Percentiles rank a stretch among this genome's conserved stretches.
These are phyloP conservation scores for Megathymus violae DNA, from an alignment of 1,140 invertebrate genomes.

Conservation along the genomic window DNA sequence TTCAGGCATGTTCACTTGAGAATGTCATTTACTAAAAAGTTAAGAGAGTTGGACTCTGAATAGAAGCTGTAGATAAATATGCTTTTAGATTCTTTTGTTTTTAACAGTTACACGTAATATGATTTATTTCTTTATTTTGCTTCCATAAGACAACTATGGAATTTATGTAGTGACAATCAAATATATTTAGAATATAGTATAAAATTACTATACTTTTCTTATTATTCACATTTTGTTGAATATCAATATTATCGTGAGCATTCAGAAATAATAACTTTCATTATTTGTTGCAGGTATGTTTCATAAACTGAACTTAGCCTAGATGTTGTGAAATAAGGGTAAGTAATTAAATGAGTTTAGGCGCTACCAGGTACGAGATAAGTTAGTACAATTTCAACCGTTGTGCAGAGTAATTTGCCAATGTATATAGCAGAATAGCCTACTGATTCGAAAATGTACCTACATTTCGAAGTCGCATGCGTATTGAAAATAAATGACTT, in stretches of 20 bases:
- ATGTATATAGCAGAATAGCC: not conserved
- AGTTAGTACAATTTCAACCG: not conserved
- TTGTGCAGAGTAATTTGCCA: not conserved
- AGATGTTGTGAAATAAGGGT: conserved; percentile 44
- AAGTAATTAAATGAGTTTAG: conserved; percentile 20
- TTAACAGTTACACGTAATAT: not conserved
- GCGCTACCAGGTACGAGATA: conserved; percentile 1
- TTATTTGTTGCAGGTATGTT: conserved; percentile 71
- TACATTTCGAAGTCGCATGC: not conserved
- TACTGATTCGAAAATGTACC: not conserved
- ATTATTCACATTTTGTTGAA: conserved; percentile 4
- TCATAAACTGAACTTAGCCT: conserved; percentile 38
- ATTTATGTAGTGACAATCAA: too few relatives aligned
- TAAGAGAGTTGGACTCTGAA: not conserved
- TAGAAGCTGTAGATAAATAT: not conserved
- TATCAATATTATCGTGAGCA: conserved; percentile 28
- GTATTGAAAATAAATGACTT: not conserved
- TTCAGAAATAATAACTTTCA: conserved; percentile 54
- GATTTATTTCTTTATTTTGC: too few relatives aligned
- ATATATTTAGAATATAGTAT: too few relatives aligned
- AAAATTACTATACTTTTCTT: not conserved
- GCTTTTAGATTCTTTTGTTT: too few relatives aligned
- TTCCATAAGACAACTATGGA: too few relatives aligned
- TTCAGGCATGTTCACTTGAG: not conserved
- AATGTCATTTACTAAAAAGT: not conserved